Evolutionary conservation across 2,888 invertebrate genomes (phyloP).

Genomic region (Esperia sulphurella): DNA sequence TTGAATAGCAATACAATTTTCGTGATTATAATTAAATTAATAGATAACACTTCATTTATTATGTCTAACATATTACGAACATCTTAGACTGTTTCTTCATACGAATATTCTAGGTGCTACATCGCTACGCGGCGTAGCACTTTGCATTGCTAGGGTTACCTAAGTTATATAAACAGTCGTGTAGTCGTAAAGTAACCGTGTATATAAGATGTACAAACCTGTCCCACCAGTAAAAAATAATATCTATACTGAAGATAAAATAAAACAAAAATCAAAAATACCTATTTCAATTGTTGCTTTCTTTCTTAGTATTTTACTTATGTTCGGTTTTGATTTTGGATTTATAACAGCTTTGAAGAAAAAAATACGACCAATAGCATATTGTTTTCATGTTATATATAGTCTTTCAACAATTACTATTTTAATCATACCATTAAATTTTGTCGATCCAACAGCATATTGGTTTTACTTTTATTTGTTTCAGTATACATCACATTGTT

Average conservation of each 20-base stretch:
- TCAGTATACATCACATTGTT: neutral
- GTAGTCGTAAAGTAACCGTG: no score
- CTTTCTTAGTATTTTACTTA: neutral
- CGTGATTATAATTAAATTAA: no score
- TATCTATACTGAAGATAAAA: neutral
- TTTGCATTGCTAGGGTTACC: no score
- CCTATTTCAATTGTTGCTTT: neutral
- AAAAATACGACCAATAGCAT: neutral
- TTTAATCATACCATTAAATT: neutral
- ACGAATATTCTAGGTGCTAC: no score
- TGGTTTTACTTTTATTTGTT: neutral
- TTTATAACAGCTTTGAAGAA: neutral
- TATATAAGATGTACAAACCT: neutral
- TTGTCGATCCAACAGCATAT: neutral
- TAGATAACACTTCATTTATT: no score
- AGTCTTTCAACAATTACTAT: neutral
- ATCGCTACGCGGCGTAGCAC: no score
- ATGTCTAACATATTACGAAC: no score
- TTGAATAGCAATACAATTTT: no score
- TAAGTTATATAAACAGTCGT: no score
- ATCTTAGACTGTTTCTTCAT: no score
- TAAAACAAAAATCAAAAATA: neutral
- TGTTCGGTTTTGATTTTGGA: slow-evolving; percentile 1
- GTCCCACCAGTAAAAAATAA: neutral
- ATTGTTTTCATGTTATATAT: neutral